Percentiles rank a stretch among this genome's conserved stretches.
Conservation (phyloP, 2,113 vertebrate genomes). For the Megaceryle maxima region DNA sequence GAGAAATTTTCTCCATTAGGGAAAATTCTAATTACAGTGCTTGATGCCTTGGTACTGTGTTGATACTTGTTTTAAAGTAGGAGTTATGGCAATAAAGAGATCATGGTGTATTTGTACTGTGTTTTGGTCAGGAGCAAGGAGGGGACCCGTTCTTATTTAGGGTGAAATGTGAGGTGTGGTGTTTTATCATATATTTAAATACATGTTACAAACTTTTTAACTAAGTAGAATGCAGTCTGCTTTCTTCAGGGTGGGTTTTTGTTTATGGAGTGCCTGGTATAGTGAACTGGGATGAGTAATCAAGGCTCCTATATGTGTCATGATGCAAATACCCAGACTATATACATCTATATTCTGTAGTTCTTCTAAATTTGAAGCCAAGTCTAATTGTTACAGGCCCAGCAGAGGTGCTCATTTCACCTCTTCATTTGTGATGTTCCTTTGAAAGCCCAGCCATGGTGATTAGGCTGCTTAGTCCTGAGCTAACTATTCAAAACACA, state of each 20-base stretch:
- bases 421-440: neutral
- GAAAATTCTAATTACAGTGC: neutral
- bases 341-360: neutral
- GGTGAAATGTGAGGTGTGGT: neutral
- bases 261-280: neutral
- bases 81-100: neutral
- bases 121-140: neutral
- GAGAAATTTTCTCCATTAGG: neutral
- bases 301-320: neutral
- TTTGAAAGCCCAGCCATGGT: conserved; percentile 22
- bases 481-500: conserved; percentile 17
- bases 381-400: neutral
- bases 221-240: neutral
- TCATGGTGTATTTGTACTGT: fast-evolving
- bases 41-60: neutral
- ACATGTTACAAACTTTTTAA: neutral
- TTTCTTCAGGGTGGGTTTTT: conserved; percentile 10
- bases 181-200: neutral
- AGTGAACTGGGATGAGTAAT: neutral
- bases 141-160: neutral
- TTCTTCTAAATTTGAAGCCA: conserved; percentile 11
- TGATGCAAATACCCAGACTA: conserved; percentile 33
- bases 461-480: neutral
- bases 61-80: neutral
- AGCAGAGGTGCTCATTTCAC: neutral